Conservation (phyloP, 2,888 invertebrate genomes). For the Drosophila anomalata region DNA sequence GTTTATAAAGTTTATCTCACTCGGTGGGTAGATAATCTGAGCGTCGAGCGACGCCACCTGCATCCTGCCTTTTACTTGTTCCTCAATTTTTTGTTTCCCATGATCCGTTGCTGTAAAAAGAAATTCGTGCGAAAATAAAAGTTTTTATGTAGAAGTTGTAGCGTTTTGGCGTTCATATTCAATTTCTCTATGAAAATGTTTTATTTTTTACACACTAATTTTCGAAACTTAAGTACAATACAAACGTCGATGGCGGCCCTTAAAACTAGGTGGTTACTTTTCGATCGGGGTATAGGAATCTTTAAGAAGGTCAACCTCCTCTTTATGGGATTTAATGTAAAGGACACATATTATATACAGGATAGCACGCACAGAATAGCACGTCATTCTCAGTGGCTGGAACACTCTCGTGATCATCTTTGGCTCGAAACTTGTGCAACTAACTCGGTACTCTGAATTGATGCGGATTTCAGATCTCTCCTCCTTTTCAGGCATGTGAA, state of each 20-base stretch:
- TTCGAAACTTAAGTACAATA: constrained; percentile 71
- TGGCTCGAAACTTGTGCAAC: constrained; percentile 72
- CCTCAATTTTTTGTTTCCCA: constrained; percentile 15
- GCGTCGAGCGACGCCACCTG: constrained; percentile 10
- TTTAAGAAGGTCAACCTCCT: constrained; percentile 23
- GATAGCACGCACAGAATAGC: constrained; percentile 46
- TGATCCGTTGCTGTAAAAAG: constrained; percentile 25
- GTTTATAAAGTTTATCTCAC: constrained; percentile 48
- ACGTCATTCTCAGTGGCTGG: constrained; percentile 54
- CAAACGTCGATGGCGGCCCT: constrained; percentile 67
- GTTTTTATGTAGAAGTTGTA: constrained; percentile 31
- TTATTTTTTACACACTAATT: constrained; percentile 51
- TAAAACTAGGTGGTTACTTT: constrained; percentile 52
- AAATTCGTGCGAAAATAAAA: constrained; percentile 27
- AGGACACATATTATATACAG: constrained; percentile 48
- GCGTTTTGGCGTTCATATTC: not conserved
- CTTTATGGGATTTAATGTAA: constrained; percentile 7
- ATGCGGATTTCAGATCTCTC: not conserved
- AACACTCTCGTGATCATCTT: constrained; percentile 73
- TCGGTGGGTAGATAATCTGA: constrained; percentile 54
- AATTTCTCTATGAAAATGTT: constrained; percentile 6
- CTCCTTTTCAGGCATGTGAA: constrained; percentile 59
- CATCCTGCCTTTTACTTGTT: constrained; percentile 35
- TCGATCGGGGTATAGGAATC: constrained; percentile 4
- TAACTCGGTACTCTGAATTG: constrained; percentile 5